Evolutionary conservation across 2,888 invertebrate genomes (phyloP), one percentile per base, ranked within the genome.

Genomic region (Stramonita haemastoma): DNA sequence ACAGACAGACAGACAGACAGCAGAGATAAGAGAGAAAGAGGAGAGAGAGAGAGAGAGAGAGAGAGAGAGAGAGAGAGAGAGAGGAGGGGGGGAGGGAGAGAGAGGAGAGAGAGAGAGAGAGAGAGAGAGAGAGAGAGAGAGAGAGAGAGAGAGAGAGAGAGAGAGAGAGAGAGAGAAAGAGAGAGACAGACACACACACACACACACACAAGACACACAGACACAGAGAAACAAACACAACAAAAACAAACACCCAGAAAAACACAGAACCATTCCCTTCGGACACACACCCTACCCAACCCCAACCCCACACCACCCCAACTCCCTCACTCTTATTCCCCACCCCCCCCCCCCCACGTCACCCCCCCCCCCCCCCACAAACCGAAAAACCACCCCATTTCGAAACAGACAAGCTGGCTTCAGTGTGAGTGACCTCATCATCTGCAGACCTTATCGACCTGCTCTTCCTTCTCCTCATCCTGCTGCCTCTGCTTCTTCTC

Each of bases 21-120:
- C 15, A 15, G 34, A 56, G 29, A 29, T 11, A 56, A 56, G 85
- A 85, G 85, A 85, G 85, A 85, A 19, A 85, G 85, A 56, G 85
- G 34, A 46, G 34, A 85, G 85, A 56, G 85, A 85, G 85, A 56
- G 85, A 85, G 85, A 84, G 83, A 81, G 83, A 85, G 85, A 85
- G 46, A 85, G 85, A 85, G 46, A 46, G 56, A 85, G 85, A 84
- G 83, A 34, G 83, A 34, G 5, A 34, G 66, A 66, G 5, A 66
- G 66, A 66, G 66, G 1, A 66, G 5, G 8, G 46, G 8, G 46
- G 36, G 34, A 46, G 34, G 36, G 5, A 34, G 66, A 66, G 5
- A 66, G 66, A 66, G 66, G 1, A 66, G 5, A 46, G 46, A 46
- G 46, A 66, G 2, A 66, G 66, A 66, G 66, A 66, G 5, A 66